Conservation (phyloP, 2,113 vertebrate species). For the Myiozetetes cayanensis region DNA sequence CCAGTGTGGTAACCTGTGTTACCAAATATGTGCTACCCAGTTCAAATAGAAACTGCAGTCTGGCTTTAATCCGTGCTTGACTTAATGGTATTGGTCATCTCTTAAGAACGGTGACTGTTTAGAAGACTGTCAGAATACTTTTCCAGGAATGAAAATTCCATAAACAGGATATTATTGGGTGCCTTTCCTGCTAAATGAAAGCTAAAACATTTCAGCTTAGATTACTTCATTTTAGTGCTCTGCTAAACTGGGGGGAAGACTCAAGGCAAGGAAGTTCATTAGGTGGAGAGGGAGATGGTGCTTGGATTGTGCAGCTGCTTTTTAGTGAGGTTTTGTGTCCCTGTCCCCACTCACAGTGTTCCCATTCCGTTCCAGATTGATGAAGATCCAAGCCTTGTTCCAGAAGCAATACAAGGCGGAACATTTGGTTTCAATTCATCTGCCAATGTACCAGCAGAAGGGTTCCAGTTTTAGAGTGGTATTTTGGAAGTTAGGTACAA, state of each 20-base stretch:
- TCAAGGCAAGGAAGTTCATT: neutral
- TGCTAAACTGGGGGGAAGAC: rapidly evolving
- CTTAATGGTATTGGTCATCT: neutral
- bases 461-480: conserved; percentile 98
- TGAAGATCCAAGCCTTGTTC: conserved; percentile 97
- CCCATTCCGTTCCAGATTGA: conserved; percentile 81
- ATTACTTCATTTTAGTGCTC: rapidly evolving
- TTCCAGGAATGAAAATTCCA: neutral
- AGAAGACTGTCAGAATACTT: neutral
- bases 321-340: neutral
- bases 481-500: conserved; percentile 90
- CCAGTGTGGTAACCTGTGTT: neutral
- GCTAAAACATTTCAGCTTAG: rapidly evolving
- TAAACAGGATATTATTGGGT: rapidly evolving
- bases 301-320: neutral
- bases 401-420: conserved; percentile 97
- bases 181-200: neutral
- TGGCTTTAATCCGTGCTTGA: neutral
- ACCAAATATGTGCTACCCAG: neutral
- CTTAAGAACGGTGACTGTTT: neutral
- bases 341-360: neutral
- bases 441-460: conserved; percentile 98
- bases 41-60: neutral
- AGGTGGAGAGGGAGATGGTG: neutral
- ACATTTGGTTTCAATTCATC: conserved; percentile 98